These are phyloP conservation scores for Drosophila falleni DNA, from an alignment of 2,888 invertebrate species.

Conservation along the genomic window DNA sequence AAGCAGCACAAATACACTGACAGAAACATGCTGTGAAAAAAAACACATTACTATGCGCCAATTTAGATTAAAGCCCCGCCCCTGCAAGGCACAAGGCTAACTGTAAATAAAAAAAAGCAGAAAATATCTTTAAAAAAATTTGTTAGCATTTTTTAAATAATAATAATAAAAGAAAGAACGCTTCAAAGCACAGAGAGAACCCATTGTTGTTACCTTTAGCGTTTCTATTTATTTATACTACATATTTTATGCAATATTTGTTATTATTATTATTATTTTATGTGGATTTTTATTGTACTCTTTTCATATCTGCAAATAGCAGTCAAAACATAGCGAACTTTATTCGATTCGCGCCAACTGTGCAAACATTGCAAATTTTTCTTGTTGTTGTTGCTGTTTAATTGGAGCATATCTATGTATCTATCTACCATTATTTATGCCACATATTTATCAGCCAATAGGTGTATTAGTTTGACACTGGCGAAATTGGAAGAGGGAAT, in stretches of 20 bases:
- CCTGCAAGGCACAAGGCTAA: slow-evolving; percentile 40
- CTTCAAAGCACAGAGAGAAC: slow-evolving; percentile 50
- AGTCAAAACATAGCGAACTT: slow-evolving; percentile 52
- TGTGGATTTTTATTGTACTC: slow-evolving; percentile 38
- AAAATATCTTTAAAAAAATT: slow-evolving; percentile 24
- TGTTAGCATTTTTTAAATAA: slow-evolving; percentile 45
- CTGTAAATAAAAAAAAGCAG: slow-evolving; percentile 31
- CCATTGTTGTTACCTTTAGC: slow-evolving; percentile 63
- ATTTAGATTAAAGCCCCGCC: slow-evolving; percentile 80
- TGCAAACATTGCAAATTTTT: slow-evolving; percentile 62
- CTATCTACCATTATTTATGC: neutral
- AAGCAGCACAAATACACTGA: slow-evolving; percentile 36
- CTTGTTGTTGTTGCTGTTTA: neutral
- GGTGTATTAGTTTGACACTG: too few relatives aligned
- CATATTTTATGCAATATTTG: slow-evolving; percentile 61
- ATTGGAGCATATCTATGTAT: neutral
- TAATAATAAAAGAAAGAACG: slow-evolving; percentile 50
- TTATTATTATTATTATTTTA: slow-evolving; percentile 49
- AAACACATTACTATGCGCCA: slow-evolving; percentile 76
- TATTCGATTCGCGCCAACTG: slow-evolving; percentile 62
- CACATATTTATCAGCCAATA: neutral
- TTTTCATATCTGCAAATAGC: slow-evolving; percentile 28
- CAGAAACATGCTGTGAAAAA: slow-evolving; percentile 38
- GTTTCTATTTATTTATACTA: slow-evolving; percentile 40
- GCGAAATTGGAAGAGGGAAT: slow-evolving; percentile 12